These are phyloP conservation scores for Platyura marginata DNA, from an alignment of 1,140 invertebrate species.

Conservation along the genomic window DNA sequence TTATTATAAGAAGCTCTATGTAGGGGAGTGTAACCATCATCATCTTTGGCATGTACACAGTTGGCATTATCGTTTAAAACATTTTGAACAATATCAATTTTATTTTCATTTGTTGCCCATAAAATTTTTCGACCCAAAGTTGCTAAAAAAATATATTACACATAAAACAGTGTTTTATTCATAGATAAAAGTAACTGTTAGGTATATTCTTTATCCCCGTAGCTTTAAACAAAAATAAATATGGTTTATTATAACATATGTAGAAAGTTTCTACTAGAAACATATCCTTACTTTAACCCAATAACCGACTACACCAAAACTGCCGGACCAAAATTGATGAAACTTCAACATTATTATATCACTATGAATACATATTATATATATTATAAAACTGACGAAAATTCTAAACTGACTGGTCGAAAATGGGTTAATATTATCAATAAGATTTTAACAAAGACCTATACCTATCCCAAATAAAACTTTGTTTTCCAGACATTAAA, in stretches of 20 bases:
- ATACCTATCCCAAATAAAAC: no score
- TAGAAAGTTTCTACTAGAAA: background rate
- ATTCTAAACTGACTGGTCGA: no score
- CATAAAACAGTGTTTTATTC: background rate
- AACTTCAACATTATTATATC: no score
- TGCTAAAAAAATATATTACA: slow-evolving; percentile 27
- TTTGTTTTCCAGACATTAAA: no score
- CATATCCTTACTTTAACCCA: background rate
- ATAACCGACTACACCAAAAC: no score
- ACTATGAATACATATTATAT: no score
- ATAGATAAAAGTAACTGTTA: background rate
- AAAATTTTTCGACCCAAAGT: slow-evolving; percentile 48
- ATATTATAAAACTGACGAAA: no score
- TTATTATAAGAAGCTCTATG: slow-evolving; percentile 86
- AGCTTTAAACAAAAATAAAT: no score
- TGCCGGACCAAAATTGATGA: no score
- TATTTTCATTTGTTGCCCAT: slow-evolving; percentile 55
- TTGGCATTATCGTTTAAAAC: slow-evolving; percentile 38
- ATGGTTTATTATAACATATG: background rate
- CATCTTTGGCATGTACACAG: slow-evolving; percentile 52
- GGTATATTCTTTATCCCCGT: background rate
- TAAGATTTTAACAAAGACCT: no score
- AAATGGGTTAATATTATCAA: no score
- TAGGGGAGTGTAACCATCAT: slow-evolving; percentile 79
- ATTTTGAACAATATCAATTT: slow-evolving; percentile 40